These are phyloP conservation scores for Tinea pellionella DNA, from an alignment of 2,888 invertebrate genomes.

Conservation along the genomic window DNA sequence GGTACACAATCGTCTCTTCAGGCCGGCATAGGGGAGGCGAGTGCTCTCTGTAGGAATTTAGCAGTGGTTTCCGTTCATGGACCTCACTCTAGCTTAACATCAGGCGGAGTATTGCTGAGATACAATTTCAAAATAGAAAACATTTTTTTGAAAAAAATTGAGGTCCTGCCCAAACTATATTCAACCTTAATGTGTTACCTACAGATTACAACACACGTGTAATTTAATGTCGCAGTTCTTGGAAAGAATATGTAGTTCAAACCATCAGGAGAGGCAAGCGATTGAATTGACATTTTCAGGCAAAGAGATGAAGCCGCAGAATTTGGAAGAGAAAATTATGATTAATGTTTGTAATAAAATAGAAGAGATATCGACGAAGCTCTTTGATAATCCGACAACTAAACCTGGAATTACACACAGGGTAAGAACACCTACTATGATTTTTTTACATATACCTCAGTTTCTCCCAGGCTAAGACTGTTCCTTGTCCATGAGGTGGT, in stretches of 20 bases:
- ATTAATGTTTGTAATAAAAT: constrained; percentile 38
- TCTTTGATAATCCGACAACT: constrained; percentile 51
- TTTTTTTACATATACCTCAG: too few species aligned
- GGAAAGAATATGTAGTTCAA: constrained; percentile 74
- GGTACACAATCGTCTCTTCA: too few species aligned
- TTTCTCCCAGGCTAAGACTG: too few species aligned
- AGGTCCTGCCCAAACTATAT: too few species aligned
- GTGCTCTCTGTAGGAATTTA: too few species aligned
- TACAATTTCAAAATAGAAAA: too few species aligned
- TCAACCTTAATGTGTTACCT: constrained; percentile 14
- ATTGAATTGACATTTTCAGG: constrained; percentile 30
- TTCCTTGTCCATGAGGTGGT: too few species aligned
- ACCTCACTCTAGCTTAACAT: too few species aligned
- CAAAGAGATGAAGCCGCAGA: constrained; percentile 36
- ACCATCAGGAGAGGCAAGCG: constrained; percentile 36
- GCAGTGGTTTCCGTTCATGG: too few species aligned
- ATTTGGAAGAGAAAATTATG: constrained; percentile 47
- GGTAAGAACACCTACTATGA: constrained; percentile 30
- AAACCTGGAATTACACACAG: constrained; percentile 52
- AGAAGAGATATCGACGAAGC: constrained; percentile 37
- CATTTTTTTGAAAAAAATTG: too few species aligned
- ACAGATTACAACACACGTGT: constrained; percentile 84
- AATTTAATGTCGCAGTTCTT: constrained; percentile 79
- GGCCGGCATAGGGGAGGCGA: too few species aligned
- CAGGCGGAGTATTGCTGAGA: too few species aligned